Percentiles rank a stretch among this genome's conserved stretches.
Evolutionary conservation across 1,140 invertebrate genomes (phyloP).

Genomic region (Carposina sasakii): DNA sequence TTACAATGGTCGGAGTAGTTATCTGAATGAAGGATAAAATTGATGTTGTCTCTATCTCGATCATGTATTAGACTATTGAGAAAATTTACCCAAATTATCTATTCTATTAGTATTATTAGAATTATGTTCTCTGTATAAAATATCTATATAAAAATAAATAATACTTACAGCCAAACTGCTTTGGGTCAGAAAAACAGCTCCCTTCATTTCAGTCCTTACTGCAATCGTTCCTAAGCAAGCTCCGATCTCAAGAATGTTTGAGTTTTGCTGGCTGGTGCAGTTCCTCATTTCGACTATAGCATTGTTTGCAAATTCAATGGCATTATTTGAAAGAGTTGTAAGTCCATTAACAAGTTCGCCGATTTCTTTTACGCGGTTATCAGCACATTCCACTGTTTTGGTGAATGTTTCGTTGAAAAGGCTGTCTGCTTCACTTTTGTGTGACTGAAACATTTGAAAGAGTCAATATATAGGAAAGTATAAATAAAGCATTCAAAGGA

Average conservation of each 20-base stretch:
- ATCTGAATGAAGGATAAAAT: too few species aligned
- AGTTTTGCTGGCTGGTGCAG: slow-evolving; percentile 26
- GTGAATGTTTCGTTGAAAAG: slow-evolving; percentile 33
- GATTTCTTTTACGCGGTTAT: slow-evolving; percentile 35
- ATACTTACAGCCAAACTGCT: slow-evolving; percentile 36
- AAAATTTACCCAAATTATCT: too few species aligned
- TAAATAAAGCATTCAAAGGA: too few species aligned
- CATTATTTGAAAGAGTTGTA: slow-evolving; percentile 4
- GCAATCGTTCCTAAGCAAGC: slow-evolving; percentile 39
- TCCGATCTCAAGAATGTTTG: slow-evolving; percentile 28
- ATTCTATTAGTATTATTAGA: too few species aligned
- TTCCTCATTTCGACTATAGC: slow-evolving; percentile 34
- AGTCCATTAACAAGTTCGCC: slow-evolving; percentile 27
- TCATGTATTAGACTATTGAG: too few species aligned
- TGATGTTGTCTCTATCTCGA: too few species aligned
- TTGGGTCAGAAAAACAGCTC: slow-evolving; percentile 32
- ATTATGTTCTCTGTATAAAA: neutral
- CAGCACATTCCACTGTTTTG: slow-evolving; percentile 36
- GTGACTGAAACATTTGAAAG: neutral
- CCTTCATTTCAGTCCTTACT: slow-evolving; percentile 37
- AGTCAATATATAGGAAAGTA: neutral
- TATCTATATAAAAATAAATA: neutral
- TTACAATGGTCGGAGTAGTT: too few species aligned
- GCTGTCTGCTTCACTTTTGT: slow-evolving; percentile 20
- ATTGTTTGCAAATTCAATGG: slow-evolving; percentile 16